Evolutionary conservation across 2,113 vertebrate genomes (phyloP).

Genomic region (Plotosus lineatus): DNA sequence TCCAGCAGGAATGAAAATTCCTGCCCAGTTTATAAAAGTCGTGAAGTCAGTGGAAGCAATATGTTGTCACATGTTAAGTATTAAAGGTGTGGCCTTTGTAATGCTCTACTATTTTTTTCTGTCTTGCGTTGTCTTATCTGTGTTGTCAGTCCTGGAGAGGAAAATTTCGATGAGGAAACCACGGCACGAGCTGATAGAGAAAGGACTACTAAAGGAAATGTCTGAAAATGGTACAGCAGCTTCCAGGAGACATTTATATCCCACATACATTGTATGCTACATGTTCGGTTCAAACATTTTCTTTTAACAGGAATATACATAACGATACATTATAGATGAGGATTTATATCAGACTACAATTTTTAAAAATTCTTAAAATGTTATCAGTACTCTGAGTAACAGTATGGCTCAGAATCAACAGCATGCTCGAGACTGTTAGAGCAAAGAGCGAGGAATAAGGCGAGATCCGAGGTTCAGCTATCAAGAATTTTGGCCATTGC

Average conservation of each 20-base stretch:
- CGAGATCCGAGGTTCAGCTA: no score
- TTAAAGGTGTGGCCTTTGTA: neutral
- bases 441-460: neutral
- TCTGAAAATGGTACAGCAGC: constrained; percentile 81
- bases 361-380: no score
- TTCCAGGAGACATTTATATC: neutral
- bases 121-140: neutral
- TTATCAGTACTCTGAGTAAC: no score
- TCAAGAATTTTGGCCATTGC: no score
- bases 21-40: neutral
- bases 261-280: no score
- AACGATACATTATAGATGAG: neutral
- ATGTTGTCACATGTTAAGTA: neutral
- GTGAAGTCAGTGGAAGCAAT: neutral
- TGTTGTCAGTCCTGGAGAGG: constrained; percentile 84
- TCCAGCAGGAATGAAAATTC: neutral
- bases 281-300: no score
- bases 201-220: constrained; percentile 88
- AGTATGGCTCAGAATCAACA: no score
- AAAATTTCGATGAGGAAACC: constrained; percentile 93
- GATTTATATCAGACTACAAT: no score
- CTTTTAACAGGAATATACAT: neutral
- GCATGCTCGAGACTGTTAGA: no score
- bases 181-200: constrained; percentile 89
- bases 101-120: neutral